Evolutionary conservation across 2,113 vertebrate genomes (phyloP).

Genomic region (Andinoacara biseriatus): DNA sequence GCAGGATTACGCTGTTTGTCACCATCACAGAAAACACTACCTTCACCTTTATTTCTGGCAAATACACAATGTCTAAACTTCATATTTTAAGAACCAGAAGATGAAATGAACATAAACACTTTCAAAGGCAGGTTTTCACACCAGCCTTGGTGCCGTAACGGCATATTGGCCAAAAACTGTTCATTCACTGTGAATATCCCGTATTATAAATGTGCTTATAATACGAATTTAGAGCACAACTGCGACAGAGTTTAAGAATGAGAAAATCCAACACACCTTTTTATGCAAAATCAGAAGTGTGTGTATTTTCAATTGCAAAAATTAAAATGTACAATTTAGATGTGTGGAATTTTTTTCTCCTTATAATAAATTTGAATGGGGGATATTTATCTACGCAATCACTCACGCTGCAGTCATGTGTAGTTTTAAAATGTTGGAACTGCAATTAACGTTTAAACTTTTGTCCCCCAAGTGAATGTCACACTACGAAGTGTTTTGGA

Average conservation of each 20-base stretch:
- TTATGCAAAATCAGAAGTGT: neutral
- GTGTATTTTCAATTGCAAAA: neutral
- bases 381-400: neutral
- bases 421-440: neutral
- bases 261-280: neutral
- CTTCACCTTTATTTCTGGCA: fast-evolving
- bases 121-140: neutral
- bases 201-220: neutral
- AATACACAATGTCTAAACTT: neutral
- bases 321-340: neutral
- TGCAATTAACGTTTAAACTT: neutral
- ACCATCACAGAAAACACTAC: neutral
- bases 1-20: neutral
- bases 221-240: neutral
- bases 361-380: neutral
- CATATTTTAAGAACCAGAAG: neutral
- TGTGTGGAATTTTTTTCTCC: neutral
- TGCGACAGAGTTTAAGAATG: neutral
- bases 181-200: too few relatives aligned
- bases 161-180: too few relatives aligned
- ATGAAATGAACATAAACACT: neutral
- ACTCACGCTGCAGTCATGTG: neutral
- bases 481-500: neutral
- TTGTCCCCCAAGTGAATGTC: neutral
- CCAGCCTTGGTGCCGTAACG: too few relatives aligned